Evolutionary conservation across 2,113 vertebrate species (phyloP).

Genomic region (Oenanthe melanoleuca): DNA sequence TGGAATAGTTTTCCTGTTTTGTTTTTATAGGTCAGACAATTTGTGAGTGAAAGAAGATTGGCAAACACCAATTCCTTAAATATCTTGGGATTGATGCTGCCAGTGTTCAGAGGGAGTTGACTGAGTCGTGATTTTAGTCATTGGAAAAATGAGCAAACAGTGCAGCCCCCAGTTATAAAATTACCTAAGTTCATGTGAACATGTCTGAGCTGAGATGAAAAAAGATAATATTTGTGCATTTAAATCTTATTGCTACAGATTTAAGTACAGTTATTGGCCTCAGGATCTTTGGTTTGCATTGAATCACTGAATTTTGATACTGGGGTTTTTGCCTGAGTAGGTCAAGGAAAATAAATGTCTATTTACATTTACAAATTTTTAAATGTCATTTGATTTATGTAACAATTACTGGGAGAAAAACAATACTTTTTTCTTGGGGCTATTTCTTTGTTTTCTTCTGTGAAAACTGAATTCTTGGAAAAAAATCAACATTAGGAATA

Average conservation of each 20-base stretch:
- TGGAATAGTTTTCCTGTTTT: not conserved
- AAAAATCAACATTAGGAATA: not conserved
- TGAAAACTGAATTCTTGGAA: not conserved
- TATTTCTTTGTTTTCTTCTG: not conserved
- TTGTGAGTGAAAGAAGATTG: not conserved
- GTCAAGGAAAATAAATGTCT: not conserved
- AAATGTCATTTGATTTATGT: not conserved
- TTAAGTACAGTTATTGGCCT: not conserved
- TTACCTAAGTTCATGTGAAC: constrained; percentile 50
- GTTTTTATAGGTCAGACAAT: not conserved
- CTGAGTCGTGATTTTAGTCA: constrained; percentile 69
- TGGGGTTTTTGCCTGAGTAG: not conserved
- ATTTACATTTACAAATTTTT: not conserved
- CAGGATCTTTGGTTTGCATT: not conserved
- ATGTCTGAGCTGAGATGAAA: constrained; percentile 20
- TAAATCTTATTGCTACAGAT: not conserved
- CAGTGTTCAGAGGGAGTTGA: constrained; percentile 72
- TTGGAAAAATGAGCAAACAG: constrained; percentile 70
- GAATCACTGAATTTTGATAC: not conserved
- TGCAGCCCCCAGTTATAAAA: constrained; percentile 58
- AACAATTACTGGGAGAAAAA: not conserved
- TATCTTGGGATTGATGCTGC: constrained; percentile 70
- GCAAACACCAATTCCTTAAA: constrained; percentile 59
- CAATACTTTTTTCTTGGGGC: not conserved
- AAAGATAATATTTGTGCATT: not conserved